Conservation (phyloP, 2,888 invertebrate species). For the Lamproptera curius region DNA sequence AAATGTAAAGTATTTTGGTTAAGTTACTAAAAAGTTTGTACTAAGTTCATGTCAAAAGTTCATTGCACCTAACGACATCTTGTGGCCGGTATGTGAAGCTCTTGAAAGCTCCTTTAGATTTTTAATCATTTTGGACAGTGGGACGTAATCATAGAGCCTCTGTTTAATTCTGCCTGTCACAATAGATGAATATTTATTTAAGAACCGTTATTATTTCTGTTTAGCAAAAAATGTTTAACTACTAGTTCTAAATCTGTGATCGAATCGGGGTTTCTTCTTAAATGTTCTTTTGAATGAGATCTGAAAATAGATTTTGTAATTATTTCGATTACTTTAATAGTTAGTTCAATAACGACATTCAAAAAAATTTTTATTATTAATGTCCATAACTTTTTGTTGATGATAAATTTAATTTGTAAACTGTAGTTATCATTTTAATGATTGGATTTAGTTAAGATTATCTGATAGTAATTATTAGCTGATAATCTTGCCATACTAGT, state of each 20-base stretch:
- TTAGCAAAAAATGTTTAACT: slow-evolving; percentile 48
- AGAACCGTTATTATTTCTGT: slow-evolving; percentile 38
- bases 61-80: slow-evolving; percentile 62
- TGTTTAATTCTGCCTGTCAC: neutral
- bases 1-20: slow-evolving; percentile 73
- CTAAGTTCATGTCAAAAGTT: slow-evolving; percentile 78
- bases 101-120: slow-evolving; percentile 61
- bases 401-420: too few relatives aligned
- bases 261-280: slow-evolving; percentile 37
- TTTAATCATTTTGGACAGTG: slow-evolving; percentile 30
- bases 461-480: too few relatives aligned
- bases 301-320: too few relatives aligned
- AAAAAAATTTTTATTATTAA: too few relatives aligned
- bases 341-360: too few relatives aligned
- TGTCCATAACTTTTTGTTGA: too few relatives aligned
- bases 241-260: slow-evolving; percentile 51
- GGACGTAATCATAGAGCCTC: slow-evolving; percentile 24
- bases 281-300: slow-evolving; percentile 13
- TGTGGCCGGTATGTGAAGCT: slow-evolving; percentile 50
- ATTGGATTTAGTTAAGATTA: too few relatives aligned
- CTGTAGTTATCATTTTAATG: too few relatives aligned
- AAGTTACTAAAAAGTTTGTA: slow-evolving; percentile 65
- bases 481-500: too few relatives aligned
- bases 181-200: neutral
- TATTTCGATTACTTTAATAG: too few relatives aligned